Evolutionary conservation across 1,140 invertebrate genomes (phyloP).

Genomic region (Delia radicum): DNA sequence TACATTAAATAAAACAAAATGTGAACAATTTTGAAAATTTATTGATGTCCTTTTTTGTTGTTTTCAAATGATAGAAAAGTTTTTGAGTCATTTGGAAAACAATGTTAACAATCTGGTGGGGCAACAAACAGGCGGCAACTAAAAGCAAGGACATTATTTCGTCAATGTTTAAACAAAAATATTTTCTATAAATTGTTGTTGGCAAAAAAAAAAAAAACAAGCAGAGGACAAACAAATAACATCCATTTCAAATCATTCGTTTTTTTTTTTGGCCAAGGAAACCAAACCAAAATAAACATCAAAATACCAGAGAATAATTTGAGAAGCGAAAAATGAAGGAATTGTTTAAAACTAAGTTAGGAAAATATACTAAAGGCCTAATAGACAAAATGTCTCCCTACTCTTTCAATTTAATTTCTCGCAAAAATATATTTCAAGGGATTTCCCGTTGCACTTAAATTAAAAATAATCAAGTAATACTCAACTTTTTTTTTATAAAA

Average conservation of each 20-base stretch:
- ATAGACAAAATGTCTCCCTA: too few species aligned
- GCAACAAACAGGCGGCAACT: background rate
- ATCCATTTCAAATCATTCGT: conserved; percentile 6
- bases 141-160: conserved; percentile 6
- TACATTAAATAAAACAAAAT: too few species aligned
- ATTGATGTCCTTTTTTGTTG: conserved; percentile 7
- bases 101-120: conserved; percentile 1
- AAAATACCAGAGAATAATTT: background rate
- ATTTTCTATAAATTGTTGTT: background rate
- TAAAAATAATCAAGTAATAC: too few species aligned
- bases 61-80: background rate
- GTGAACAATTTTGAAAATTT: conserved; percentile 9
- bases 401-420: too few species aligned
- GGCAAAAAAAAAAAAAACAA: background rate
- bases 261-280: background rate
- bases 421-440: too few species aligned
- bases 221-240: background rate
- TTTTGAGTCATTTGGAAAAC: background rate
- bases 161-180: conserved; percentile 12
- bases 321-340: background rate
- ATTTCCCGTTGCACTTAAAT: too few species aligned
- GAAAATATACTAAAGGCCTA: too few species aligned
- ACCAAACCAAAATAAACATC: conserved; percentile 8
- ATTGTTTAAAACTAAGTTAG: too few species aligned
- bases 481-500: too few species aligned